Conservation (phyloP, 2,113 vertebrate species). For the Lutjanus erythropterus region DNA sequence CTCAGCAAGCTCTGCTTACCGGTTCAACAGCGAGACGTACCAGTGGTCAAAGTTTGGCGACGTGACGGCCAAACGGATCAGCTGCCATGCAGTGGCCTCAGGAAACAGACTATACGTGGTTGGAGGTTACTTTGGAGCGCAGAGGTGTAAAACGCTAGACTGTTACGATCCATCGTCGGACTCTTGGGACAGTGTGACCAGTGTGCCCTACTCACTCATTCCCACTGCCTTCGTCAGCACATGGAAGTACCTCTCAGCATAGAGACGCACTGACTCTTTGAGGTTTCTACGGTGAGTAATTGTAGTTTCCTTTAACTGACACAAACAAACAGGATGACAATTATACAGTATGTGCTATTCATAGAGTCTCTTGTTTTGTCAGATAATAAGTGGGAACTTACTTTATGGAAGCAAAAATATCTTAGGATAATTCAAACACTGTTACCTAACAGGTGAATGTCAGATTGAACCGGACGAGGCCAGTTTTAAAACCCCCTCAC, state of each 20-base stretch:
- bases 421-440: background rate
- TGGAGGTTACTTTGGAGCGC: conserved; percentile 89
- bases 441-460: conserved; percentile 28
- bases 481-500: conserved; percentile 57
- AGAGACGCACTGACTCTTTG: conserved; percentile 36
- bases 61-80: conserved; percentile 87
- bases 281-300: conserved; percentile 75
- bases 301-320: conserved; percentile 44
- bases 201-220: conserved; percentile 89
- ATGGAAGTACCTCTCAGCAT: conserved; percentile 90
- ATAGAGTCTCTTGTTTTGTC: conserved; percentile 9
- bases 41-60: conserved; percentile 91
- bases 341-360: conserved; percentile 31
- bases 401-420: conserved; percentile 1
- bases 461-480: conserved; percentile 28
- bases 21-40: conserved; percentile 90
- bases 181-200: conserved; percentile 90
- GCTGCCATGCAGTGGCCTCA: conserved; percentile 89
- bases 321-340: conserved; percentile 39
- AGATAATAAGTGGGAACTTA: background rate
- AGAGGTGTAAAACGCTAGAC: conserved; percentile 89
- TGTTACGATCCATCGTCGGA: conserved; percentile 89
- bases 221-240: conserved; percentile 91
- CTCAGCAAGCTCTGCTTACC: conserved; percentile 89
- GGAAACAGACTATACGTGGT: conserved; percentile 90